A percentile compares a stretch with the other conserved stretches of the same genome.
These are phyloP conservation scores for Rhaphigaster nebulosa DNA, from an alignment of 2,888 invertebrate species.

Conservation along the genomic window DNA sequence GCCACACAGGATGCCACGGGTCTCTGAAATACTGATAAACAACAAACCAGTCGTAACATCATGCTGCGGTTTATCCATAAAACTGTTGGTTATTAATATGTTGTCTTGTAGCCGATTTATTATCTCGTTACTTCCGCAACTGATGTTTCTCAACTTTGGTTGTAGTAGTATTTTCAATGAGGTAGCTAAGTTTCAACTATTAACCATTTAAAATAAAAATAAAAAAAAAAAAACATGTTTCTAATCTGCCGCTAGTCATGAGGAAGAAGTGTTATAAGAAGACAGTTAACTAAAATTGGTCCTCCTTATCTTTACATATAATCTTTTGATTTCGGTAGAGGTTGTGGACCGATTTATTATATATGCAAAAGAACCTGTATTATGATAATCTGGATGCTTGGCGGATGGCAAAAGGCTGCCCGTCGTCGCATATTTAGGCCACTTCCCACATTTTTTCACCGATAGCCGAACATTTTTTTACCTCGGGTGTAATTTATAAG, in stretches of 20 bases:
- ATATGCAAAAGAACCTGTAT: conserved; percentile 46
- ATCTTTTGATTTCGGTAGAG: conserved; percentile 36
- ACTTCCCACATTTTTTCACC: conserved; percentile 37
- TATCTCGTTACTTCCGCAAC: not conserved
- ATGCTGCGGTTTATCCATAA: too few species aligned
- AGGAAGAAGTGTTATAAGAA: not conserved
- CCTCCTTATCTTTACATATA: conserved; percentile 29
- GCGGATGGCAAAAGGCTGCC: conserved; percentile 25
- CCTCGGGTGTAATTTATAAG: conserved; percentile 6
- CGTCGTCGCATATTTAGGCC: conserved; percentile 10
- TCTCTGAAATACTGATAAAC: too few species aligned
- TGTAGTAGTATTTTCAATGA: not conserved
- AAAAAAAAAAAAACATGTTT: conserved; percentile 12
- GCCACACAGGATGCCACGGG: too few species aligned
- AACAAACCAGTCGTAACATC: too few species aligned
- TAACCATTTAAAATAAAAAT: not conserved
- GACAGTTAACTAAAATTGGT: conserved; percentile 11
- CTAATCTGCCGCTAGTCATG: conserved; percentile 12
- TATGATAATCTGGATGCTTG: conserved; percentile 37
- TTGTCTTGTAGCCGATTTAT: not conserved
- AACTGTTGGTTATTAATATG: too few species aligned
- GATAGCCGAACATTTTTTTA: not conserved
- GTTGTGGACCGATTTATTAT: conserved; percentile 15
- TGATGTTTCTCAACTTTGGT: not conserved
- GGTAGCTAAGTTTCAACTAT: not conserved